Evolutionary conservation across 2,888 invertebrate genomes (phyloP), one percentile per base, ranked within the genome.

Genomic region (Thereva nobilitata): DNA sequence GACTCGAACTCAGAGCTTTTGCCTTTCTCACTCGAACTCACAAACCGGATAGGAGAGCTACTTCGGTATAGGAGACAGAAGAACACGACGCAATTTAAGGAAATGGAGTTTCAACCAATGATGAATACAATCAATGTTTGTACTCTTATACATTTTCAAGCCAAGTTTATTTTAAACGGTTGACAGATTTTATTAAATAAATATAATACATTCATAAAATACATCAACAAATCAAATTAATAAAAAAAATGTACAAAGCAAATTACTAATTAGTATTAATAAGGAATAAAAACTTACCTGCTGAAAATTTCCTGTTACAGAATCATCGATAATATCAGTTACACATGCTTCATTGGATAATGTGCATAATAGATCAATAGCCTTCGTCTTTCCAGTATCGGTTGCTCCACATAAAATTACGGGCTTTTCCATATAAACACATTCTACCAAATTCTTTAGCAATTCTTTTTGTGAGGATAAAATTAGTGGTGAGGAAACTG

Each of bases 361-460:
- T 4, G 73, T 74, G 55, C 82, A 81, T 9, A 81, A 71, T 0
- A 76, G 70, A 70, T 81, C 77, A 4, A 81, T 76, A 0, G 79
- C 64, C 72, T 81, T 81, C 2, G 82, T 82, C 71, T 81, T 81
- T 10, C 82, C 82, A 8, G 78, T 75, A 67, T 82, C 80, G 0
- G 77, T 77, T 3, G 79, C 72, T 1, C 82, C 81, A 64, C 80
- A 81, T 4, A 81, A 70, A 75, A 99, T 90, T 0, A 94, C 84
- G 80, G 98, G 88, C 92, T 97, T 98, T 76, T 93, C 92, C 88
- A 94, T 90, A 73, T 92, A 86, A 5, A 96, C 86, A 79, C 95
- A 95, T 73, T 92, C 91, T 12, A 91, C 87, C 64, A 99, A 79
- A 65, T 91, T 89, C 78, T 93, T 91, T 41, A 98, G 78, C 4